phyloP scores from a whole-genome alignment of 2,888 invertebrate genomes.

The Sminthurides aquaticus region DNA sequence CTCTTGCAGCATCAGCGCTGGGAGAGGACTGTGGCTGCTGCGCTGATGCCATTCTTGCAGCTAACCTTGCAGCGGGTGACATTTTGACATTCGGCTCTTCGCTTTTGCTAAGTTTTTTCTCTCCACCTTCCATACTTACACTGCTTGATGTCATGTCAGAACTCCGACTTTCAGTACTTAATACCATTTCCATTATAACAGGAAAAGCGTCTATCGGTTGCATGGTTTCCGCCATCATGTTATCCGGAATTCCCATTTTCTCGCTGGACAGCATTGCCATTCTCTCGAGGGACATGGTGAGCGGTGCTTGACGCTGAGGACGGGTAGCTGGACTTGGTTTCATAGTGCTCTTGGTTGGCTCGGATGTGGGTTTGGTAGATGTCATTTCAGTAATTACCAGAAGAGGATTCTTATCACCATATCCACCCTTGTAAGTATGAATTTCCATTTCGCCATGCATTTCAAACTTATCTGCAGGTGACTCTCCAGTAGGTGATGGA shows the following conservation, averaged over 20 bases:
- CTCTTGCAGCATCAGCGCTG: background rate
- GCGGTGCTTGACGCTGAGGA: background rate
- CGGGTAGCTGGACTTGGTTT: background rate
- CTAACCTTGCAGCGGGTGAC: conserved; percentile 3
- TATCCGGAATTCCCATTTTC: background rate
- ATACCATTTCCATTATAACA: background rate
- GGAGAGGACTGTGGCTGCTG: conserved; percentile 1
- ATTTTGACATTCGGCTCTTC: background rate
- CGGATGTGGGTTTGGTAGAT: background rate
- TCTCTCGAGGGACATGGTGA: background rate
- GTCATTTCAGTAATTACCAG: conserved; percentile 9
- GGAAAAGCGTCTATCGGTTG: background rate
- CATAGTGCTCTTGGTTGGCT: background rate
- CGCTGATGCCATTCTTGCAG: conserved; percentile 9
- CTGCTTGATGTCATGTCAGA: background rate
- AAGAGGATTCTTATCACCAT: conserved; percentile 24
- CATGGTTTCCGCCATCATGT: background rate
- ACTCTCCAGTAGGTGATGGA: background rate
- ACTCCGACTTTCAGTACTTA: background rate
- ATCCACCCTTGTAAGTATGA: conserved; percentile 22
- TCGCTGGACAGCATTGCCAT: conserved; percentile 2
- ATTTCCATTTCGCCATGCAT: conserved; percentile 11
- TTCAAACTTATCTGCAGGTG: background rate
- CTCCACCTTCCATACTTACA: background rate
- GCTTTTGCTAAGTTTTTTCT: background rate